A percentile compares a stretch with the other conserved stretches of the same genome.
These are phyloP conservation scores for Iguana delicatissima DNA, from an alignment of 2,797 vertebrate genomes.

Conservation along the genomic window DNA sequence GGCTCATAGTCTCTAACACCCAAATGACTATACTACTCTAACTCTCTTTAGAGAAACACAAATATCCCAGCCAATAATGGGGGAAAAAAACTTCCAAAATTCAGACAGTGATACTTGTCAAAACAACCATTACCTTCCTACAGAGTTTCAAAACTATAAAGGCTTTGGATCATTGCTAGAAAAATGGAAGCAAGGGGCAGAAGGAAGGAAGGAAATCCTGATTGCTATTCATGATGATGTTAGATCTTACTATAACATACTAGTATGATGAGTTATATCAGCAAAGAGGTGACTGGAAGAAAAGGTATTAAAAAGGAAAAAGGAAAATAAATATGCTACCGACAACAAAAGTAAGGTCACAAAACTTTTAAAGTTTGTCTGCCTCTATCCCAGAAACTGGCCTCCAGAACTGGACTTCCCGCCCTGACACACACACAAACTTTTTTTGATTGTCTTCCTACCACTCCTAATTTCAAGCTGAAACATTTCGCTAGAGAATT, in stretches of 20 bases:
- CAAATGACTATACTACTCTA: too few relatives aligned
- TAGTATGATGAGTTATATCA: background rate
- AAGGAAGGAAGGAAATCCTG: background rate
- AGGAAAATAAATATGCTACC: background rate
- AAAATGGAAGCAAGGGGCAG: too few relatives aligned
- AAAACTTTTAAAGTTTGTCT: background rate
- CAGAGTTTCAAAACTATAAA: too few relatives aligned
- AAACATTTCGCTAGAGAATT: background rate
- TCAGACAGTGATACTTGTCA: background rate
- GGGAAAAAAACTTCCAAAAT: background rate
- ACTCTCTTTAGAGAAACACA: background rate
- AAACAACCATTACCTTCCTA: background rate
- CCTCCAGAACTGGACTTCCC: too few relatives aligned
- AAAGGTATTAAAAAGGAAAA: background rate
- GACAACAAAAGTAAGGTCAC: background rate
- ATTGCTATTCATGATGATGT: background rate
- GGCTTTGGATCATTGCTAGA: too few relatives aligned
- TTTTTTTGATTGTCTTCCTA: too few relatives aligned
- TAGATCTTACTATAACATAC: background rate
- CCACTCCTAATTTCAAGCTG: background rate
- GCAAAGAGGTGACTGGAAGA: background rate
- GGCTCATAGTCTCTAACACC: too few relatives aligned
- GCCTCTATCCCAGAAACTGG: background rate
- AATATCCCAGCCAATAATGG: too few relatives aligned
- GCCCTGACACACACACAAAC: too few relatives aligned